Percentiles rank a stretch among this genome's conserved stretches.
Evolutionary conservation across 2,113 vertebrate genomes (phyloP).

Genomic region (Neolamprologus sp.): DNA sequence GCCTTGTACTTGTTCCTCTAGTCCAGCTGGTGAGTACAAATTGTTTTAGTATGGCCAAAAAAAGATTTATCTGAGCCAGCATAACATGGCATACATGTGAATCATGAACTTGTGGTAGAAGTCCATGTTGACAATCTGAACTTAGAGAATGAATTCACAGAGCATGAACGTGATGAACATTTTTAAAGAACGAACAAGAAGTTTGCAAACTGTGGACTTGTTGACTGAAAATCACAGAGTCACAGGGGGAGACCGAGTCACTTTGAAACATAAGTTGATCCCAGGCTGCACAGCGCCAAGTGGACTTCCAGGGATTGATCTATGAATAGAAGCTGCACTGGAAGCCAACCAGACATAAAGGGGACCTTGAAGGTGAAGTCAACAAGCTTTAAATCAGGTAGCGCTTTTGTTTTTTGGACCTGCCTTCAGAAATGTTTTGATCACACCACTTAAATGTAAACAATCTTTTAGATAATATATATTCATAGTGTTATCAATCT

Average conservation of each 20-base stretch:
- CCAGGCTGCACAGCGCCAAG: neutral
- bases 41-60: neutral
- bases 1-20: neutral
- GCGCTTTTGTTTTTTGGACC: neutral
- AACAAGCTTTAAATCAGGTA: neutral
- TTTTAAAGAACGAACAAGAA: neutral
- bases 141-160: neutral
- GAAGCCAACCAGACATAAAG: neutral
- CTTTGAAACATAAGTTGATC: neutral
- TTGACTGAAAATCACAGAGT: neutral
- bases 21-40: neutral
- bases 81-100: neutral
- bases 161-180: neutral
- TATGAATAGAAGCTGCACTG: neutral
- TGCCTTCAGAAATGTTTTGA: neutral
- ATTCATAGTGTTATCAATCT: neutral
- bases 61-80: neutral
- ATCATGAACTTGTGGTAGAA: neutral
- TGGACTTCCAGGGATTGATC: neutral
- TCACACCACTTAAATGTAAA: neutral
- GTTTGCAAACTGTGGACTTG: neutral
- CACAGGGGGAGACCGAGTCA: neutral
- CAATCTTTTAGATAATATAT: neutral
- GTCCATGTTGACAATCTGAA: accelerated
- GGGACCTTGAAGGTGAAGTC: neutral